Conservation (phyloP, 1,140 invertebrate genomes). For the Chymomyza costata region DNA sequence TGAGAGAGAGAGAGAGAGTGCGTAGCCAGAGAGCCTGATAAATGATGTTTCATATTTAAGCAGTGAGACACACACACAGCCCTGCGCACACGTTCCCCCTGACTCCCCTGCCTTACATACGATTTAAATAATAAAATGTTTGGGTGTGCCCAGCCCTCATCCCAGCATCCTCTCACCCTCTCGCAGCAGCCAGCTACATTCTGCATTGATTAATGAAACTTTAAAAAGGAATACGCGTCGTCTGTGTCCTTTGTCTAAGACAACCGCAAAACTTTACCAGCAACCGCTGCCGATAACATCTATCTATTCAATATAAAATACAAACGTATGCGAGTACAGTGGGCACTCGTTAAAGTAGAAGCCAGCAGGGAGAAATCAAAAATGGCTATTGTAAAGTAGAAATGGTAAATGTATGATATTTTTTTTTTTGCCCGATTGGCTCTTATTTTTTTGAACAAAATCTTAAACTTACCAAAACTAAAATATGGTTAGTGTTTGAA, state of each 20-base stretch:
- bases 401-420: too few species aligned
- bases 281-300: slow-evolving; percentile 34
- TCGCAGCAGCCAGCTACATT: neutral
- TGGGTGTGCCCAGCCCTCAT: neutral
- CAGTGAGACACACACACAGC: too few species aligned
- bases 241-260: slow-evolving; percentile 44
- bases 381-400: too few species aligned
- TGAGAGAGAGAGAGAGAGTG: neutral
- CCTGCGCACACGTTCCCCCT: too few species aligned
- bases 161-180: neutral
- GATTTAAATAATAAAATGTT: slow-evolving; percentile 69
- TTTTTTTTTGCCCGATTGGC: too few species aligned
- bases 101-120: too few species aligned
- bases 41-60: slow-evolving; percentile 68
- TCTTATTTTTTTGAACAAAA: too few species aligned
- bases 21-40: slow-evolving; percentile 46
- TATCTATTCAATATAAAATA: slow-evolving; percentile 36
- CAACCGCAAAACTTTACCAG: slow-evolving; percentile 48
- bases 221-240: slow-evolving; percentile 61
- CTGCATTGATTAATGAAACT: slow-evolving; percentile 65
- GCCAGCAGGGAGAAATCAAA: too few species aligned
- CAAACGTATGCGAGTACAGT: neutral
- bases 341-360: too few species aligned
- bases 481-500: too few species aligned
- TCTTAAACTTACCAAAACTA: too few species aligned